Evolutionary conservation across 2,888 invertebrate species (phyloP).

Genomic region (Quadriops clusia): DNA sequence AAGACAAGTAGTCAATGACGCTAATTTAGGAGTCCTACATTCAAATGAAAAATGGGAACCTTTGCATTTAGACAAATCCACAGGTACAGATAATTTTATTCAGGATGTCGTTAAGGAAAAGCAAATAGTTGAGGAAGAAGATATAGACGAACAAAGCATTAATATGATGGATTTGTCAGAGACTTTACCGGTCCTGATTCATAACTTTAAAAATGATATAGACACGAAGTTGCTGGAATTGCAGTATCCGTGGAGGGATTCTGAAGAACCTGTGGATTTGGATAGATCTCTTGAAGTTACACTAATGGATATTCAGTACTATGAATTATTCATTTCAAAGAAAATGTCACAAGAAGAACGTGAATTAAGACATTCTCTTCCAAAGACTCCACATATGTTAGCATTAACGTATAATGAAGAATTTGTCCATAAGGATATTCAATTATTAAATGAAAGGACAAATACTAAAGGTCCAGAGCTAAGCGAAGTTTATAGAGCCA

Average conservation of each 20-base stretch:
- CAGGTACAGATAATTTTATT: slow-evolving; percentile 23
- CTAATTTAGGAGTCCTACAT: slow-evolving; percentile 31
- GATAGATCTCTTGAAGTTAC: slow-evolving; percentile 47
- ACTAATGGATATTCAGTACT: slow-evolving; percentile 58
- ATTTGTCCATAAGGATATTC: slow-evolving; percentile 18
- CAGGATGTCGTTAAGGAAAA: slow-evolving; percentile 19
- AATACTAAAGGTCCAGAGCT: slow-evolving; percentile 38
- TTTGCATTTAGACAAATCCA: slow-evolving; percentile 26
- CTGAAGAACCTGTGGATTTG: slow-evolving; percentile 57
- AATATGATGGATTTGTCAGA: slow-evolving; percentile 9
- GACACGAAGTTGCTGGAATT: slow-evolving; percentile 36
- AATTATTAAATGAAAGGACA: slow-evolving; percentile 13
- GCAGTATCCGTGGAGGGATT: slow-evolving; percentile 38
- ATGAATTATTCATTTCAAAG: slow-evolving; percentile 46
- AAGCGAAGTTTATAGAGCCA: slow-evolving; percentile 43
- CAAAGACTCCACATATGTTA: slow-evolving; percentile 15
- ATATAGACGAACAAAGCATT: slow-evolving; percentile 9
- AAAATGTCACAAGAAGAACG: slow-evolving; percentile 13
- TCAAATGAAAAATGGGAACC: slow-evolving; percentile 23
- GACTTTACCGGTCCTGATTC: slow-evolving; percentile 27
- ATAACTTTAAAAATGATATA: slow-evolving; percentile 32
- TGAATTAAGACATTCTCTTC: slow-evolving; percentile 7
- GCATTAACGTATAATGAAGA: slow-evolving; percentile 26
- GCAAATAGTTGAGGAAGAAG: slow-evolving; percentile 8
- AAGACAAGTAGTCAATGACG: slow-evolving; percentile 38